These are phyloP conservation scores for Falco concolor DNA, from an alignment of 2,797 vertebrate genomes.

Conservation along the genomic window DNA sequence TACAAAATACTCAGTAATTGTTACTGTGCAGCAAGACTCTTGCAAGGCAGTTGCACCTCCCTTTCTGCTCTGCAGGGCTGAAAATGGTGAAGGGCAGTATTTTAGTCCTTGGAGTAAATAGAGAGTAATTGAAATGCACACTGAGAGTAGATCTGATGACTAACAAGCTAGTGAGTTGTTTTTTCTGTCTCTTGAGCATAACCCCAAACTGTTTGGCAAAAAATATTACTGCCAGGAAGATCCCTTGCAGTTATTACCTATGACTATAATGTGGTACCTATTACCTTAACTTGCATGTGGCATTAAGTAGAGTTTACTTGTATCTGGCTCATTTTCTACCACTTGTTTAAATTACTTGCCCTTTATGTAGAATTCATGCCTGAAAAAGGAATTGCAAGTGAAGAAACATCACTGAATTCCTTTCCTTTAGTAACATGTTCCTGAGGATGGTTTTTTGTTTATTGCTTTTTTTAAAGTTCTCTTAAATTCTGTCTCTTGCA, in stretches of 20 bases:
- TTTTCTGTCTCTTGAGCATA: not conserved
- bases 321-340: not conserved
- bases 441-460: not conserved
- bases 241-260: not conserved
- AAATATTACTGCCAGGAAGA: not conserved
- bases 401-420: not conserved
- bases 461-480: not conserved
- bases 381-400: conserved; percentile 1
- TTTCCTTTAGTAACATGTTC: not conserved
- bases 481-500: not conserved
- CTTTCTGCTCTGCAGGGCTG: not conserved
- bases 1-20: not conserved
- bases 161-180: not conserved
- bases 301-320: not conserved
- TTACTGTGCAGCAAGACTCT: not conserved
- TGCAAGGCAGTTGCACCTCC: not conserved
- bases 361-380: not conserved
- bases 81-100: not conserved
- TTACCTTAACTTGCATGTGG: not conserved
- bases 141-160: not conserved
- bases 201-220: not conserved
- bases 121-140: not conserved
- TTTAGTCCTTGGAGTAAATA: not conserved
- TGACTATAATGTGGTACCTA: not conserved
- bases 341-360: not conserved